These are phyloP conservation scores for Drosophila infuscata DNA, from an alignment of 2,888 invertebrate genomes.

Conservation along the genomic window DNA sequence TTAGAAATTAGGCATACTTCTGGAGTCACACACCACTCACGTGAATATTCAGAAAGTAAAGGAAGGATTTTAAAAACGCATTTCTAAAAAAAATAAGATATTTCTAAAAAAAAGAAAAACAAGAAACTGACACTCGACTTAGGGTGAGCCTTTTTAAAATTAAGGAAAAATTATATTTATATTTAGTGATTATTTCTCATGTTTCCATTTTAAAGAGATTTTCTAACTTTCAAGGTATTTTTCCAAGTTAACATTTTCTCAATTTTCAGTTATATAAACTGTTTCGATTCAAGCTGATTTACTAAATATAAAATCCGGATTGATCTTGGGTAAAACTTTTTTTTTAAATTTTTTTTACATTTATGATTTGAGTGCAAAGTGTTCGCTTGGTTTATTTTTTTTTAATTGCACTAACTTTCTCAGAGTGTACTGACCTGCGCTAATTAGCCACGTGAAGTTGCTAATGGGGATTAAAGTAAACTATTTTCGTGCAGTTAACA, in stretches of 20 bases:
- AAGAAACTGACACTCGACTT: too few relatives aligned
- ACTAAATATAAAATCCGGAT: too few relatives aligned
- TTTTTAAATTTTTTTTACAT: too few relatives aligned
- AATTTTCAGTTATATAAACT: not conserved
- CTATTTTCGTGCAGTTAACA: not conserved
- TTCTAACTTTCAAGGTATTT: not conserved
- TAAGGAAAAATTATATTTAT: not conserved
- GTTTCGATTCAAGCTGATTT: too few relatives aligned
- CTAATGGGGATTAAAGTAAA: not conserved
- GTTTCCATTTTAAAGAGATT: not conserved
- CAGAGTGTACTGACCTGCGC: not conserved
- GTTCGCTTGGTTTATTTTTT: too few relatives aligned
- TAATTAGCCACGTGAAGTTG: not conserved
- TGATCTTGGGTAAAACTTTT: too few relatives aligned
- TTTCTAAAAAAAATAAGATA: not conserved
- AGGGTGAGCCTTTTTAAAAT: not conserved
- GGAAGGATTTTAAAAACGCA: not conserved
- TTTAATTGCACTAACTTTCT: too few relatives aligned
- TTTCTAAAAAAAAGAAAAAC: not conserved
- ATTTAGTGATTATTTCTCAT: not conserved
- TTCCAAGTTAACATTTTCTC: not conserved
- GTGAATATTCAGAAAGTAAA: not conserved
- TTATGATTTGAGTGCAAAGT: too few relatives aligned
- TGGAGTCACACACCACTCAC: too few relatives aligned
- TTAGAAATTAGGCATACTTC: not conserved